phyloP scores from a whole-genome alignment of 2,797 vertebrate species.

The Tokudaia muenninki region DNA sequence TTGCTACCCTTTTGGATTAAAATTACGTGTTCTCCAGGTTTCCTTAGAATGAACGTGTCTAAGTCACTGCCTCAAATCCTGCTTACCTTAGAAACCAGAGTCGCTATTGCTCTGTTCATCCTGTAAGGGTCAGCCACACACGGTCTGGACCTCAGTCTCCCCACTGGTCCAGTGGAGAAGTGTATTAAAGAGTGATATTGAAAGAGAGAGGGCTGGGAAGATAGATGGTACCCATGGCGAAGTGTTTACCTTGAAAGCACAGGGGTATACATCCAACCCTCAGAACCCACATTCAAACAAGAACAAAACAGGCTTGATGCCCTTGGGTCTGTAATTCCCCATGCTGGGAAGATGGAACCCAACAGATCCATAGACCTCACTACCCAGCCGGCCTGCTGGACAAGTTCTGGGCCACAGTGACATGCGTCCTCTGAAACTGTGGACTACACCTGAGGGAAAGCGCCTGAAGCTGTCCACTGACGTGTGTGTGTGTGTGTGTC shows the following conservation, averaged over 20 bases:
- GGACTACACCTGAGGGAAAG: neutral
- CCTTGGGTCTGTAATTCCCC: neutral
- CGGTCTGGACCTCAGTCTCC: neutral
- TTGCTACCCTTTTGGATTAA: constrained; percentile 62
- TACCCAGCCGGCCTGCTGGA: neutral
- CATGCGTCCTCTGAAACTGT: neutral
- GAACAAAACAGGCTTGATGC: neutral
- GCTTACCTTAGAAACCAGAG: neutral
- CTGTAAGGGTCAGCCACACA: neutral
- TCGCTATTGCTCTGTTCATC: neutral
- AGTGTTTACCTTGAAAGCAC: neutral
- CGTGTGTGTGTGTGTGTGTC: neutral
- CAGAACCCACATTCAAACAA: neutral
- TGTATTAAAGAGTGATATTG: neutral
- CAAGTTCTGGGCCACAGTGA: neutral
- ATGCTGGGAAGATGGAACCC: neutral
- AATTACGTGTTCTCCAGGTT: constrained; percentile 25
- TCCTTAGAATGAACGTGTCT: constrained; percentile 64
- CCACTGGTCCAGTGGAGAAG: neutral
- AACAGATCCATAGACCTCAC: neutral
- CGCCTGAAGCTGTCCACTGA: neutral
- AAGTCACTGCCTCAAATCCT: constrained; percentile 67
- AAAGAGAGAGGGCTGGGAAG: neutral
- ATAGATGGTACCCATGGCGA: rapidly evolving
- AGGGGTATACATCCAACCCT: neutral